phyloP scores from a whole-genome alignment of 2,888 invertebrate genomes.

The Neuroscelio doddi region DNA sequence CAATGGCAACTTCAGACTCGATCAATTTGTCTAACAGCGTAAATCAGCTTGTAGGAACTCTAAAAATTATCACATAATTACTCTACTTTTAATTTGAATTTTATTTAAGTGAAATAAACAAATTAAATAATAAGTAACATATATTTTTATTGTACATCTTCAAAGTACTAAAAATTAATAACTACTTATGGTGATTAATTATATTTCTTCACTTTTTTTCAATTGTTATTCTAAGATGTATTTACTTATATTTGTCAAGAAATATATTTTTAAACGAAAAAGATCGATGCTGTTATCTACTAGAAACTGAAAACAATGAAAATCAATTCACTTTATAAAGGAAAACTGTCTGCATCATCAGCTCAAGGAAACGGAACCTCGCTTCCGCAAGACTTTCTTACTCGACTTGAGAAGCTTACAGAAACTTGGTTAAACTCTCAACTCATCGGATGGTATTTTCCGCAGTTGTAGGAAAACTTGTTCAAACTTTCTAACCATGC shows the following conservation, averaged over 20 bases:
- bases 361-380: slow-evolving; percentile 18
- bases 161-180: no score
- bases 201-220: no score
- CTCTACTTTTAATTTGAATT: slow-evolving; percentile 7
- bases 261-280: no score
- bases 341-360: slow-evolving; percentile 24
- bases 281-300: not conserved
- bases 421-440: slow-evolving; percentile 32
- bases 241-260: no score
- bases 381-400: slow-evolving; percentile 25
- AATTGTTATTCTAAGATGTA: no score
- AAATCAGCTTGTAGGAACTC: slow-evolving; percentile 37
- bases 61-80: slow-evolving; percentile 28
- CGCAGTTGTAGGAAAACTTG: slow-evolving; percentile 32
- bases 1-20: slow-evolving; percentile 64
- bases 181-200: no score
- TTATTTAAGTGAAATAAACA: slow-evolving; percentile 1
- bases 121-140: no score
- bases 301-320: slow-evolving; percentile 34
- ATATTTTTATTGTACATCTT: no score
- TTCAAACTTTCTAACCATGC: slow-evolving; percentile 30
- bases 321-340: slow-evolving; percentile 32
- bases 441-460: slow-evolving; percentile 36
- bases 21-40: slow-evolving; percentile 68
- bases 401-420: slow-evolving; percentile 12